Evolutionary conservation across 2,888 invertebrate species (phyloP).

Genomic region (Xanthostigma xanthostigma): DNA sequence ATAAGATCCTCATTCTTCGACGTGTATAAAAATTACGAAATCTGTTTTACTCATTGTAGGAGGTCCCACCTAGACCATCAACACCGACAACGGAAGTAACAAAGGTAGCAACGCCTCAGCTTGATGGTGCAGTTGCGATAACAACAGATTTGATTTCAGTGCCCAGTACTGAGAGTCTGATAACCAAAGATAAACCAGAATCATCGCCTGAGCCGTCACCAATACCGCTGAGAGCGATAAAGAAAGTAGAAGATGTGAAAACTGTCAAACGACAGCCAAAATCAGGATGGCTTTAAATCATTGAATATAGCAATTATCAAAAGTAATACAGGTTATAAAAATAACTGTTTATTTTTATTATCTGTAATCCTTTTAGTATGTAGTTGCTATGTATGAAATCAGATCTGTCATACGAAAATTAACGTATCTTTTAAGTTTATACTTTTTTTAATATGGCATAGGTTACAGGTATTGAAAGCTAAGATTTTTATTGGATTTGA

Average conservation of each 20-base stretch:
- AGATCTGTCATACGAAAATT: too few relatives aligned
- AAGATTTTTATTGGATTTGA: too few relatives aligned
- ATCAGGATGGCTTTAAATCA: slow-evolving; percentile 41
- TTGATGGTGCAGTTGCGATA: slow-evolving; percentile 18
- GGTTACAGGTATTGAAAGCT: too few relatives aligned
- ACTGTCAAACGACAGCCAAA: slow-evolving; percentile 40
- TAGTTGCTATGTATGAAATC: too few relatives aligned
- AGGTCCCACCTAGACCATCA: neutral
- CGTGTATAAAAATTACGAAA: too few relatives aligned
- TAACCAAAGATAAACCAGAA: slow-evolving; percentile 20
- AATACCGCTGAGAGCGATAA: slow-evolving; percentile 26
- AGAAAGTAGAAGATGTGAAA: slow-evolving; percentile 37
- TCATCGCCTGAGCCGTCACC: slow-evolving; percentile 20
- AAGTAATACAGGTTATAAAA: too few relatives aligned
- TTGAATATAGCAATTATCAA: too few relatives aligned
- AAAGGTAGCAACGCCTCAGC: slow-evolving; percentile 13
- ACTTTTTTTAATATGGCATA: too few relatives aligned
- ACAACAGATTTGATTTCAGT: slow-evolving; percentile 21
- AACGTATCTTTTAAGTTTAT: too few relatives aligned
- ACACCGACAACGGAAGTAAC: neutral
- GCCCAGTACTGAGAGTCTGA: slow-evolving; percentile 36
- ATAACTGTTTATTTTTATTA: too few relatives aligned
- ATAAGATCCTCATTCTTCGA: too few relatives aligned
- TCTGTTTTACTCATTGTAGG: neutral
- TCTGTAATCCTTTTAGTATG: too few relatives aligned